phyloP scores from a whole-genome alignment of 2,888 invertebrate genomes.

The Masnerella sp. region DNA sequence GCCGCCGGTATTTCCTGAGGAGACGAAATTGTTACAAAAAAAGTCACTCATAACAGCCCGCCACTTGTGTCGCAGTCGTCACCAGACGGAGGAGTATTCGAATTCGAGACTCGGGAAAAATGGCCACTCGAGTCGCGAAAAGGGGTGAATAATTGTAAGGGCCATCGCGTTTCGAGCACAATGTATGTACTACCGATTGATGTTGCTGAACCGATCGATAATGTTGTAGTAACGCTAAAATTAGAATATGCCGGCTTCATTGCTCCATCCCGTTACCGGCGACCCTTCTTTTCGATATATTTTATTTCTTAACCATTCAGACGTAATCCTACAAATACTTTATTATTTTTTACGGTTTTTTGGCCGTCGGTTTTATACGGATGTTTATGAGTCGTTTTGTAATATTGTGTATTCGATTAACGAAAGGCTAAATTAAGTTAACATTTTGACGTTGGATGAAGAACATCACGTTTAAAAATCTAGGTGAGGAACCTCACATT shows the following conservation, averaged over 20 bases:
- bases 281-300: too few species aligned
- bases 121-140: constrained; percentile 45
- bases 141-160: constrained; percentile 53
- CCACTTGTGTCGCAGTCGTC: constrained; percentile 38
- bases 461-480: too few species aligned
- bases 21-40: constrained; percentile 52
- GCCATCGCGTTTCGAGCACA: constrained; percentile 39
- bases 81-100: constrained; percentile 46
- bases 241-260: constrained; percentile 47
- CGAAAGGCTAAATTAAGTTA: too few species aligned
- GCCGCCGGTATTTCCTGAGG: constrained; percentile 44
- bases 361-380: too few species aligned
- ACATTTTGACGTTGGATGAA: too few species aligned
- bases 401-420: too few species aligned
- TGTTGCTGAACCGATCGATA: constrained; percentile 46
- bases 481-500: too few species aligned
- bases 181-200: constrained; percentile 48
- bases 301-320: too few species aligned
- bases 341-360: too few species aligned
- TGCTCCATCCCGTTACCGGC: constrained; percentile 19
- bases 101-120: constrained; percentile 48
- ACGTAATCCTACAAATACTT: too few species aligned
- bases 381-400: too few species aligned
- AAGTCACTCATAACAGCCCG: constrained; percentile 50
- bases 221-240: constrained; percentile 55